Conservation (phyloP, 2,797 vertebrate genomes). For the Enteromius mattozi region DNA sequence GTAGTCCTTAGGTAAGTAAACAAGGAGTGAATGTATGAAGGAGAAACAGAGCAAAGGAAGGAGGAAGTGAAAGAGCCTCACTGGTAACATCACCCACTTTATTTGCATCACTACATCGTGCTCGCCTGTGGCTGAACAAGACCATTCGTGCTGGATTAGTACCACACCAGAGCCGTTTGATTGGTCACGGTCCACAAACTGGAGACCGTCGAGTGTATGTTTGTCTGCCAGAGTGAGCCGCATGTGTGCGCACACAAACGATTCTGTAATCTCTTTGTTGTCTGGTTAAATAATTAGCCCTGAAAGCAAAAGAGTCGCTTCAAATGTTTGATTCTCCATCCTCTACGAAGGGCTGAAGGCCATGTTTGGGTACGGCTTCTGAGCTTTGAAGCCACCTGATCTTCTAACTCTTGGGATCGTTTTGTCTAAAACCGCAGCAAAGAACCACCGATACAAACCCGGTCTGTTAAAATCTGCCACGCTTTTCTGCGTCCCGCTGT, state of each 20-base stretch:
- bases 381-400: constrained; percentile 48
- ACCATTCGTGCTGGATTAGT: constrained; percentile 36
- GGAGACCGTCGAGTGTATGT: constrained; percentile 28
- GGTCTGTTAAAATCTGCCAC: not conserved
- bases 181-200: constrained; percentile 28
- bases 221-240: constrained; percentile 42
- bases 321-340: constrained; percentile 37
- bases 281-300: constrained; percentile 54
- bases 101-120: constrained; percentile 45
- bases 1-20: constrained; percentile 14
- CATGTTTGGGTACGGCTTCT: constrained; percentile 43
- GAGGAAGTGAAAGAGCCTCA: constrained; percentile 36
- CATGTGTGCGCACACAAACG: constrained; percentile 11
- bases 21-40: not conserved
- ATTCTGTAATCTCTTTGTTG: constrained; percentile 50
- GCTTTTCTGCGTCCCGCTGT: not conserved
- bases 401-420: constrained; percentile 29
- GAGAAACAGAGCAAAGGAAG: constrained; percentile 19
- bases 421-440: constrained; percentile 6
- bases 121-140: constrained; percentile 41
- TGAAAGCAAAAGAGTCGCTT: constrained; percentile 37
- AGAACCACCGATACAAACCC: not conserved
- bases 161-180: constrained; percentile 27
- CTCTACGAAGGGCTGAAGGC: constrained; percentile 46
- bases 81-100: constrained; percentile 43